Evolutionary conservation across 2,888 invertebrate species (phyloP).

Genomic region (Amphimallon solstitiale): DNA sequence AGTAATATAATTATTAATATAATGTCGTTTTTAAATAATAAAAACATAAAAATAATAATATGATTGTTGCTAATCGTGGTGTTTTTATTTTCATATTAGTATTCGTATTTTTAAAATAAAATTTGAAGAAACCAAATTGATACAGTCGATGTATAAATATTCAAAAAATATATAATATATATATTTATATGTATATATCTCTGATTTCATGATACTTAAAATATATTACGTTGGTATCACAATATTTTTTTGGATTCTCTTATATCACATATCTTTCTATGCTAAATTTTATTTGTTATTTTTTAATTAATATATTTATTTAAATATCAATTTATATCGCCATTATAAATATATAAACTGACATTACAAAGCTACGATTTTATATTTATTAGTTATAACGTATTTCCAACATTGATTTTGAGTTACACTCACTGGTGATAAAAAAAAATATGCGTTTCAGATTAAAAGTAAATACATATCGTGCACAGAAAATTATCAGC

Average conservation of each 20-base stretch:
- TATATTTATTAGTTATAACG: too few species aligned
- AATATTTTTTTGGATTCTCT: slow-evolving; percentile 26
- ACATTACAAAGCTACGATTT: too few species aligned
- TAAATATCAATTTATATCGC: slow-evolving; percentile 11
- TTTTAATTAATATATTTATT: slow-evolving; percentile 3
- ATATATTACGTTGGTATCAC: slow-evolving; percentile 29
- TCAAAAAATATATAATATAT: slow-evolving; percentile 31
- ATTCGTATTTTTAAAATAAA: neutral
- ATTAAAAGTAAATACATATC: too few species aligned
- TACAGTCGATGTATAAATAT: slow-evolving; percentile 23
- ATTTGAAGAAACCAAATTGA: neutral
- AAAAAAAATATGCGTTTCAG: too few species aligned
- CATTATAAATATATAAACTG: slow-evolving; percentile 6
- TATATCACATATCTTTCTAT: slow-evolving; percentile 17
- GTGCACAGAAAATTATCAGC: too few species aligned
- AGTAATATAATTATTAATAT: slow-evolving; percentile 13
- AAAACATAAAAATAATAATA: slow-evolving; percentile 1
- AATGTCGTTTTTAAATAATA: slow-evolving; percentile 15
- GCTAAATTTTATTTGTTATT: slow-evolving; percentile 8
- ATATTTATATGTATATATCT: slow-evolving; percentile 17
- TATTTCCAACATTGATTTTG: too few species aligned
- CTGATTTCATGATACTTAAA: slow-evolving; percentile 29
- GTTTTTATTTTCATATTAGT: slow-evolving; percentile 13
- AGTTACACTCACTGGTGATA: too few species aligned
- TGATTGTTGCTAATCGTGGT: slow-evolving; percentile 19